Conservation (phyloP, 2,113 vertebrate species). For the Notarius quadriscutis region DNA sequence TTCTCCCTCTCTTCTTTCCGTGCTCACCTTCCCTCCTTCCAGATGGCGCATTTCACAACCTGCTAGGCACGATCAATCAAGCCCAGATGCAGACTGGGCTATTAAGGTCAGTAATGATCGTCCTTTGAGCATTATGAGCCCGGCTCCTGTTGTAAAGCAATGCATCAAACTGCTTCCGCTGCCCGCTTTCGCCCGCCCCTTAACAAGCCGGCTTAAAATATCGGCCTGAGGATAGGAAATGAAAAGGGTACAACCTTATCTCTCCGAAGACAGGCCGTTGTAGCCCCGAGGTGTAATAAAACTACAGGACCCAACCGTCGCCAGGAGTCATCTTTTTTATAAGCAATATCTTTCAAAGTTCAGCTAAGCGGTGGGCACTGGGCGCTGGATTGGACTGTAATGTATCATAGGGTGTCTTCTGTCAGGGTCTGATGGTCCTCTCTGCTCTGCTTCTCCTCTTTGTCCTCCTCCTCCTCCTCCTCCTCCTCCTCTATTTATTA, state of each 20-base stretch:
- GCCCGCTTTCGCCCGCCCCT: slow-evolving; percentile 70
- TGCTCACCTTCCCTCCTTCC: slow-evolving; percentile 70
- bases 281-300: slow-evolving; percentile 94
- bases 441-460: not conserved
- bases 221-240: slow-evolving; percentile 85
- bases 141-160: slow-evolving; percentile 69
- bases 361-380: slow-evolving; percentile 81
- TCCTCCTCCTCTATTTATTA: slow-evolving; percentile 44
- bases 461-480: slow-evolving; percentile 10
- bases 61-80: slow-evolving; percentile 78
- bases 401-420: slow-evolving; percentile 68
- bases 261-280: slow-evolving; percentile 85
- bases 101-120: slow-evolving; percentile 74
- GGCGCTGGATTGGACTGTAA: slow-evolving; percentile 66
- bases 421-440: slow-evolving; percentile 24
- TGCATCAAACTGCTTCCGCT: slow-evolving; percentile 70
- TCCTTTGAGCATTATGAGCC: slow-evolving; percentile 75
- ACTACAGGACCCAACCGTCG: slow-evolving; percentile 85
- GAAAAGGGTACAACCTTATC: slow-evolving; percentile 95
- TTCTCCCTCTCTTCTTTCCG: slow-evolving; percentile 49
- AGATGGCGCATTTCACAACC: slow-evolving; percentile 83
- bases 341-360: slow-evolving; percentile 89
- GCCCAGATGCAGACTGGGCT: slow-evolving; percentile 69
- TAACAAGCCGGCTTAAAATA: slow-evolving; percentile 84
- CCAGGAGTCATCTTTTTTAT: slow-evolving; percentile 87